These are phyloP conservation scores for Bombus cullumanus DNA, from an alignment of 1,140 invertebrate species.

Conservation along the genomic window DNA sequence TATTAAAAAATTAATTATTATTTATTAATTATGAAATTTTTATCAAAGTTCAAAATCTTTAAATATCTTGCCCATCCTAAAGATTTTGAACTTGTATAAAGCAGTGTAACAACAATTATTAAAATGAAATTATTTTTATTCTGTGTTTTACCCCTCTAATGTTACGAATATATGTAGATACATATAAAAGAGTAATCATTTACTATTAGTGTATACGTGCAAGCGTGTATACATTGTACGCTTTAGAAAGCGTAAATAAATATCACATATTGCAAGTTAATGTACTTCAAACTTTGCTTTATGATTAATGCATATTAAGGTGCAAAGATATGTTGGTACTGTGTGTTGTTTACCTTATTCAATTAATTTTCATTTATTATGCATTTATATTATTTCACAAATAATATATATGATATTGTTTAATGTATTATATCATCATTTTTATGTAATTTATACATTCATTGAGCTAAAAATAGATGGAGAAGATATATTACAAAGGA, in stretches of 20 bases:
- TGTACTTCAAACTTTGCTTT: conserved; percentile 10
- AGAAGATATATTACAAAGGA: not conserved
- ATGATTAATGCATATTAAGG: not conserved
- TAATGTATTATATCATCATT: not conserved
- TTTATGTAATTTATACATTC: conserved; percentile 3
- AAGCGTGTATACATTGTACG: not conserved
- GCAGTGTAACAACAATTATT: conserved; percentile 33
- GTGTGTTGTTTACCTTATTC: not conserved
- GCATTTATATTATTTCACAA: conserved; percentile 8
- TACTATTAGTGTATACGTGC: not conserved
- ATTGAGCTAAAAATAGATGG: not conserved
- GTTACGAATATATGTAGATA: not conserved
- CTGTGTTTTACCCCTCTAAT: conserved; percentile 7
- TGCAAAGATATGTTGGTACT: not conserved
- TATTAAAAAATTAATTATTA: conserved; percentile 82
- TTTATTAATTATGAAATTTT: conserved; percentile 42
- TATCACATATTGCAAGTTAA: not conserved
- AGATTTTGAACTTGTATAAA: conserved; percentile 42
- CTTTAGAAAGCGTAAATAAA: conserved; percentile 9
- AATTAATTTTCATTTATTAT: conserved; percentile 26
- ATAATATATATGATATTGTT: not conserved
- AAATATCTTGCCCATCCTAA: conserved; percentile 1
- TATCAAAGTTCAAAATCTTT: conserved; percentile 26
- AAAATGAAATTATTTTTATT: conserved; percentile 48
- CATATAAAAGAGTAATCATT: conserved; percentile 11